Percentiles rank a stretch among this genome's conserved stretches.
Evolutionary conservation across 2,888 invertebrate species (phyloP).

Genomic region (Napeogenes sylphis): DNA sequence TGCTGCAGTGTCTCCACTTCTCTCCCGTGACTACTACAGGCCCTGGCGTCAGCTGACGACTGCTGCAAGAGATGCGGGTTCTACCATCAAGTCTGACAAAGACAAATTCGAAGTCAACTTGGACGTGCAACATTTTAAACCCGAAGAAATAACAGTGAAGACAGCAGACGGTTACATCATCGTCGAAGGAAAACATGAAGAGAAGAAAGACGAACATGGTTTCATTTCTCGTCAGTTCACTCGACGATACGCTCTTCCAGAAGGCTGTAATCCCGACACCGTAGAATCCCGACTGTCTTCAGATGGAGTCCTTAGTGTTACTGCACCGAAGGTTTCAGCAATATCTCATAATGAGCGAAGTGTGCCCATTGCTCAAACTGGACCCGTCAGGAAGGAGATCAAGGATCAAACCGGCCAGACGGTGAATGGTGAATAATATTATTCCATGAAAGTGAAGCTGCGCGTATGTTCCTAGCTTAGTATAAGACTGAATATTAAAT

Average conservation of each 20-base stretch:
- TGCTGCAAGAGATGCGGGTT: slow-evolving; percentile 63
- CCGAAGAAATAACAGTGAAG: slow-evolving; percentile 85
- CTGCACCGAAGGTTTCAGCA: slow-evolving; percentile 73
- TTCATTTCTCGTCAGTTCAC: slow-evolving; percentile 84
- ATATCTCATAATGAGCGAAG: slow-evolving; percentile 39
- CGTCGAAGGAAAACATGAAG: slow-evolving; percentile 86
- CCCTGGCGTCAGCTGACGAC: slow-evolving; percentile 59
- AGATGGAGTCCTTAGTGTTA: slow-evolving; percentile 84
- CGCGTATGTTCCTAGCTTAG: too few relatives aligned
- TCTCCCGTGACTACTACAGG: slow-evolving; percentile 48
- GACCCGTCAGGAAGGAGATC: slow-evolving; percentile 52
- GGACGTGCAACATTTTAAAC: slow-evolving; percentile 85
- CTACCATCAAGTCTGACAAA: slow-evolving; percentile 72
- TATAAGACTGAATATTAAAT: too few relatives aligned
- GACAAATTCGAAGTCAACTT: slow-evolving; percentile 81
- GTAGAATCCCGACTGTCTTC: slow-evolving; percentile 84
- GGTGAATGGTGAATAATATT: too few relatives aligned
- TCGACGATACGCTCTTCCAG: slow-evolving; percentile 83
- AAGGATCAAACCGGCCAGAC: slow-evolving; percentile 33
- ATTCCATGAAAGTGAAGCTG: too few relatives aligned
- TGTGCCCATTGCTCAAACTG: slow-evolving; percentile 51
- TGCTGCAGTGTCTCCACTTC: slow-evolving; percentile 42
- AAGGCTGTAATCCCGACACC: slow-evolving; percentile 80
- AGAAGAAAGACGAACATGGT: slow-evolving; percentile 84
- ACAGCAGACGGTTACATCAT: slow-evolving; percentile 82